A percentile compares a stretch with the other conserved stretches of the same genome.
Evolutionary conservation across 2,113 vertebrate genomes (phyloP).

Genomic region (Cyanoliseus patagonus): DNA sequence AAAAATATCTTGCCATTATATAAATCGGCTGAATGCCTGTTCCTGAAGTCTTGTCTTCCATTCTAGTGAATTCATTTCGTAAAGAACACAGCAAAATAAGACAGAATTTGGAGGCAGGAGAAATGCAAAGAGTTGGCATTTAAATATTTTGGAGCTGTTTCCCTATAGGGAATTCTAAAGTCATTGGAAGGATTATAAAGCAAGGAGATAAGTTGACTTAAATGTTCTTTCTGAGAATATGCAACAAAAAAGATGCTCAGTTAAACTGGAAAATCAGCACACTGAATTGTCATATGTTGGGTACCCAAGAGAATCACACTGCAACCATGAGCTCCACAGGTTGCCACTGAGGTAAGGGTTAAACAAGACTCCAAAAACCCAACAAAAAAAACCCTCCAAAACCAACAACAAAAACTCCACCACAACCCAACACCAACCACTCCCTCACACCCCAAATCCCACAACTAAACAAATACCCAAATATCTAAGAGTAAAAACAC

Average conservation of each 20-base stretch:
- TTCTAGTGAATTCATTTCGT: not conserved
- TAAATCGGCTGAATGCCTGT: conserved; percentile 24
- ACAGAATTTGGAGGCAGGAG: not conserved
- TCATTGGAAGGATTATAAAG: not conserved
- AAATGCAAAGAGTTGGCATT: not conserved
- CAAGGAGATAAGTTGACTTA: not conserved
- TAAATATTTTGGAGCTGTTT: not conserved
- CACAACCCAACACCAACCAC: not conserved
- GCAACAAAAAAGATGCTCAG: not conserved
- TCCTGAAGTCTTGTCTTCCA: conserved; percentile 2
- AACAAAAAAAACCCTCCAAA: not conserved
- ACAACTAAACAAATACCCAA: not conserved
- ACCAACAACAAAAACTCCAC: not conserved
- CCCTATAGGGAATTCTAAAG: not conserved
- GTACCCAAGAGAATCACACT: fast-evolving
- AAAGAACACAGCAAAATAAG: not conserved
- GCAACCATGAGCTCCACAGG: fast-evolving
- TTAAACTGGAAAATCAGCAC: not conserved
- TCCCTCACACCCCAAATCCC: not conserved
- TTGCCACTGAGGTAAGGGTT: not conserved
- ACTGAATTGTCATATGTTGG: fast-evolving
- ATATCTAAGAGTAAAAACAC: not conserved
- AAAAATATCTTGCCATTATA: conserved; percentile 51
- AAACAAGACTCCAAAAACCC: not conserved
- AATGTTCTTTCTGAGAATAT: not conserved